phyloP scores from a whole-genome alignment of 1,140 invertebrate genomes.

The Drosophila mayri region DNA sequence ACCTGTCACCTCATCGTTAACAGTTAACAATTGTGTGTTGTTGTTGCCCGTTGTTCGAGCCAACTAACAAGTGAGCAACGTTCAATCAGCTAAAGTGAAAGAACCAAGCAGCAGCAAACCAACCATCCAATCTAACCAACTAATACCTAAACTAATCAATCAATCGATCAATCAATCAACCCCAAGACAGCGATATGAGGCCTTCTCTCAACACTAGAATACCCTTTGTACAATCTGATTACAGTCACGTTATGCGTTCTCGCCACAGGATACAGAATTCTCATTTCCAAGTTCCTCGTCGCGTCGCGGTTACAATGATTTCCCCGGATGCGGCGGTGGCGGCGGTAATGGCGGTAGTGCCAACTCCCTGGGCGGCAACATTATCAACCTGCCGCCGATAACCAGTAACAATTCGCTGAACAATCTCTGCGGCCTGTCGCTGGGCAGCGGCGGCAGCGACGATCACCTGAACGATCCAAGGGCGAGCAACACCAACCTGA shows the following conservation, averaged over 20 bases:
- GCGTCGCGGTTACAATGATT: conserved; percentile 79
- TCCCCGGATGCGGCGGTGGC: conserved; percentile 65
- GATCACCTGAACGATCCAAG: conserved; percentile 69
- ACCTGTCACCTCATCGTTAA: conserved; percentile 35
- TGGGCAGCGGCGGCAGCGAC: conserved; percentile 72
- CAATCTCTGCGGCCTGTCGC: conserved; percentile 70
- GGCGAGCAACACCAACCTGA: conserved; percentile 90
- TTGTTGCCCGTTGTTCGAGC: conserved; percentile 12
- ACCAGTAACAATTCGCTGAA: conserved; percentile 83
- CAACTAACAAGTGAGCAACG: conserved; percentile 11
- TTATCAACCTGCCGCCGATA: conserved; percentile 78
- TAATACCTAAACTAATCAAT: conserved; percentile 23
- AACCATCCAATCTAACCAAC: conserved; percentile 5
- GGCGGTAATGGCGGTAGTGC: conserved; percentile 73
- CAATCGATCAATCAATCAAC: conserved; percentile 19
- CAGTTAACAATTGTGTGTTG: conserved; percentile 15
- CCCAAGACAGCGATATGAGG: conserved; percentile 65
- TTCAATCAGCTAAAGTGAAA: conserved; percentile 5
- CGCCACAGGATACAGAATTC: conserved; percentile 85
- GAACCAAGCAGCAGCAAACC: conserved; percentile 27
- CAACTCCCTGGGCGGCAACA: conserved; percentile 71
- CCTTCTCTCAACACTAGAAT: conserved; percentile 80
- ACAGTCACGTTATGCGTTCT: conserved; percentile 85
- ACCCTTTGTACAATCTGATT: conserved; percentile 82
- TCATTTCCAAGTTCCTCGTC: conserved; percentile 82